Evolutionary conservation across 2,888 invertebrate genomes (phyloP), one percentile per base, ranked within the genome.

Genomic region (Galeruca laticollis): DNA sequence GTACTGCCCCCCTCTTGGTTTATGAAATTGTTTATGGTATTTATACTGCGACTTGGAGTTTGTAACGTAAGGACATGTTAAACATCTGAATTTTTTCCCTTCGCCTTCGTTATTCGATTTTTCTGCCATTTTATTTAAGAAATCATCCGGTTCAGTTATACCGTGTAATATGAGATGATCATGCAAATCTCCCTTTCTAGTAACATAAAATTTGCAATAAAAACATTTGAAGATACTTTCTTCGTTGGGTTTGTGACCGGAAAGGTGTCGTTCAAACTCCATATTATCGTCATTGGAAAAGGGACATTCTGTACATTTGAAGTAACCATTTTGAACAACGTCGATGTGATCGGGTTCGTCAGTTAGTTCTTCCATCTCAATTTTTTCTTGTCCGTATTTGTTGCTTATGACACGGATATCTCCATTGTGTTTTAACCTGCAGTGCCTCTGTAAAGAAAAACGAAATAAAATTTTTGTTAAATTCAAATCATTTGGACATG

Each of bases 11-110:
- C 90, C 90, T 63, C 91, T 88, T 0, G 91, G 90, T 47, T 91
- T 88, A 82, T 96, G 96, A 82, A 95, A 93, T 81, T 95, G 94
- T 81, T 94, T 94, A 81, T 96, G 96, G 82, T 95, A 94, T 82
- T 93, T 89, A 84, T 91, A 94, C 84, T 95, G 95, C 31, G 94
- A 94, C 83, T 94, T 94, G 82, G 93, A 94, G 82, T 94, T 94
- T 47, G 94, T 94, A 75, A 93, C 92, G 82, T 94, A 95, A 0
- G 96, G 95, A 83, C 96, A 96, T 66, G 91, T 90, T 5, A 89
- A 88, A 82, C 96, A 96, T 81, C 90, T 90, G 83, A 94, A 94
- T 71, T 93, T 89, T 80, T 94, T 93, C 3, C 86, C 86, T 37
- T 84, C 83, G n/a, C 79, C 74, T 54, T 82, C 77, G 40, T 78